Percentiles rank a stretch among this genome's conserved stretches.
Conservation (phyloP, 2,888 invertebrate genomes). For the Didymodactylos carnosus region DNA sequence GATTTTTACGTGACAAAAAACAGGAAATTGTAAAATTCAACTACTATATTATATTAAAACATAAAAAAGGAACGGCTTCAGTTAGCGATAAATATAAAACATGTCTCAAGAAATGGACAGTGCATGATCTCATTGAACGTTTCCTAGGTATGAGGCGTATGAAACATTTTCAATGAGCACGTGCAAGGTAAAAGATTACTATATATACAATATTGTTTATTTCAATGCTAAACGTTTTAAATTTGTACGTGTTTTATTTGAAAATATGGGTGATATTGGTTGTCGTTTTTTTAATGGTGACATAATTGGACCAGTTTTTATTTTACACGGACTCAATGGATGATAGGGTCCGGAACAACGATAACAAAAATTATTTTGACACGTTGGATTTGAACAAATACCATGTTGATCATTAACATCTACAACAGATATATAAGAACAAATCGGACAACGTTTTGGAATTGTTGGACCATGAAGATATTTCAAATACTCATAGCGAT, state of each 20-base stretch:
- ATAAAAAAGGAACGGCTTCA: too few species aligned
- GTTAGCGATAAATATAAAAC: too few species aligned
- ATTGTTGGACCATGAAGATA: neutral
- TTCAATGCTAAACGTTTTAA: neutral
- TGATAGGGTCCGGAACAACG: neutral
- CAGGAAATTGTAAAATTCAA: too few species aligned
- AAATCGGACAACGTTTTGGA: neutral
- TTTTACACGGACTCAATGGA: neutral
- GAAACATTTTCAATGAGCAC: too few species aligned
- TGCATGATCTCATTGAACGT: too few species aligned
- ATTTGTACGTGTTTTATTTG: neutral
- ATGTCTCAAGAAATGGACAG: too few species aligned
- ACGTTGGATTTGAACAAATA: neutral
- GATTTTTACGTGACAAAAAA: too few species aligned
- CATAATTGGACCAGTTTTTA: neutral
- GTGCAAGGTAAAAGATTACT: too few species aligned
- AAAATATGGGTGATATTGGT: neutral
- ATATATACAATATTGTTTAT: too few species aligned
- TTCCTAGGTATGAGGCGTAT: too few species aligned
- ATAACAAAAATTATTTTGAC: neutral
- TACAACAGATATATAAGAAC: neutral
- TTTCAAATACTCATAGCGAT: neutral
- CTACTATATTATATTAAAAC: too few species aligned
- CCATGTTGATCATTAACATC: neutral
- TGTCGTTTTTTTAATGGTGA: neutral